Base-by-base conservation (phyloP, 2,113 vertebrate genomes). In the Anas platyrhynchos region DNA sequence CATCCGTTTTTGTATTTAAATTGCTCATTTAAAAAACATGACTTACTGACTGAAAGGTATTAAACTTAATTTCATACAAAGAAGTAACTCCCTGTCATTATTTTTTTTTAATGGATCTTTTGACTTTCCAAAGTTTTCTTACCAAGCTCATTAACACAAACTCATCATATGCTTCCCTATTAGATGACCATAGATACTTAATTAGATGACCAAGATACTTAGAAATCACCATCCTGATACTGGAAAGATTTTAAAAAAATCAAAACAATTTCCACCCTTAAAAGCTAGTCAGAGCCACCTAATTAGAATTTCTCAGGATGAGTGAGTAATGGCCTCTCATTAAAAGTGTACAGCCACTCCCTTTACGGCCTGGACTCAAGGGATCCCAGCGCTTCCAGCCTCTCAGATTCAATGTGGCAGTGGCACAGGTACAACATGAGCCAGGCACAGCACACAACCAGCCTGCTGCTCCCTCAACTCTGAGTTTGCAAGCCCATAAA, bases 331-430 rank as follows among this genome's bases (percentile, higher is more conserved):
- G 25, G 9, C 16, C n/a, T 68, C 23, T 38, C 18, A 12, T 5
- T 27, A 31, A 8, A 81, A 68, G 32, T 62, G 10, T 8, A 7
- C 0, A 1, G 41, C 10, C 6, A 1, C 11, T 63, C 29, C 34
- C 16, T 50, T 6, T 6, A 12, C 22, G 26, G 61, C 5, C 68
- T 4, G 4, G 31, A 20, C 59, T 29, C 14, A 16, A 56, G 16
- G 32, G 36, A 29, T 82, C 26, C 50, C 50, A 52, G 34, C 44
- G n/a, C n/a, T 48, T 29, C 18, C 76, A 79, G 58, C 54, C 58
- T 14, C 54, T n/a, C 29, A 0, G 0, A 48, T 17, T 21, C 3
- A 12, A 12, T 0, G 1, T 5, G 6, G 36, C 31, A 55, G 36
- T 0, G 0, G 48, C 36, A 69, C 29, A 34, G 44, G 10, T 1